Evolutionary conservation across 2,113 vertebrate genomes (phyloP).

Genomic region (Gopherus flavomarginatus): DNA sequence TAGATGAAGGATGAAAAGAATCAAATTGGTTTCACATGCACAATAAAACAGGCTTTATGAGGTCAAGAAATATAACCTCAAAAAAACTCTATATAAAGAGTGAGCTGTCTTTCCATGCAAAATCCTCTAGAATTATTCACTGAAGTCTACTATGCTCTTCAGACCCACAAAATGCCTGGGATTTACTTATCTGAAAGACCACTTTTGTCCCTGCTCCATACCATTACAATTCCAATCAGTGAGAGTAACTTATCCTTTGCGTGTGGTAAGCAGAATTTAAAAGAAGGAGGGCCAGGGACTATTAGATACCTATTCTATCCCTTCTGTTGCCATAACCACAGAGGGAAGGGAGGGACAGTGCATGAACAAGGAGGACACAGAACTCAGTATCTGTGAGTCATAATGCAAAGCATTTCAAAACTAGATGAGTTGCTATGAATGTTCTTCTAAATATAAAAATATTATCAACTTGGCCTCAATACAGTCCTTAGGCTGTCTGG

Average conservation of each 20-base stretch:
- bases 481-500: background rate
- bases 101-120: background rate
- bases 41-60: background rate
- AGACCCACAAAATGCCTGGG: background rate
- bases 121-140: background rate
- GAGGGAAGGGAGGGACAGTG: rapidly evolving
- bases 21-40: background rate
- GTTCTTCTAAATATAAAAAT: background rate
- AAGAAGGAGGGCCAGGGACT: background rate
- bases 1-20: background rate
- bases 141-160: background rate
- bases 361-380: background rate
- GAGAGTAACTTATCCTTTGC: background rate
- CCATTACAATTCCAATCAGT: background rate
- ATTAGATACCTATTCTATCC: background rate
- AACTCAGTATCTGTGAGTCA: rapidly evolving
- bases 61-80: background rate
- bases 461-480: background rate
- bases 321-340: background rate
- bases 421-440: background rate
- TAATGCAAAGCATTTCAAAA: background rate
- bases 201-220: background rate
- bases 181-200: background rate
- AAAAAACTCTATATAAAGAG: background rate
- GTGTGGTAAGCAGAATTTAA: background rate